phyloP scores from a whole-genome alignment of 2,113 vertebrate genomes.

The Carassius carassius region DNA sequence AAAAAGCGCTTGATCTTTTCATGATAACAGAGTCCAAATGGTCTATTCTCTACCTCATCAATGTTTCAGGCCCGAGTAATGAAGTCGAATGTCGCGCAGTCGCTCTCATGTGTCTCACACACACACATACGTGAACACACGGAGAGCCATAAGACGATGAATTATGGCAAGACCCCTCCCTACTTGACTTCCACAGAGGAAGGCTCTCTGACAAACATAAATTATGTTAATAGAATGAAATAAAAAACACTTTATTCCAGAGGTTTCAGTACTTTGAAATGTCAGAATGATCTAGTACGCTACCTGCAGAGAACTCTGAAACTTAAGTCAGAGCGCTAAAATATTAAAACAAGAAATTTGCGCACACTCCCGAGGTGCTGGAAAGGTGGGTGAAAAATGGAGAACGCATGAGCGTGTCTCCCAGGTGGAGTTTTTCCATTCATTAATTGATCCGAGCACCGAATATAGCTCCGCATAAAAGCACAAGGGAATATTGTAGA shows the following conservation, averaged over 20 bases:
- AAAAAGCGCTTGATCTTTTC: conserved; percentile 7
- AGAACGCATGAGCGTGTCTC: conserved; percentile 64
- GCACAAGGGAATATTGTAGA: conserved; percentile 67
- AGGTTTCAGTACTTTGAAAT: conserved; percentile 77
- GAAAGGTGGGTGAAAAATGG: conserved; percentile 68
- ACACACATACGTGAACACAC: conserved; percentile 26
- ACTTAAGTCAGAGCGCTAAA: conserved; percentile 78
- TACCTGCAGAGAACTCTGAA: conserved; percentile 75
- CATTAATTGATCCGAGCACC: conserved; percentile 72
- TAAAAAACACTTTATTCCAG: conserved; percentile 82
- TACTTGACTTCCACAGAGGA: conserved; percentile 59
- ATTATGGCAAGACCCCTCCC: conserved; percentile 55
- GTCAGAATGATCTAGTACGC: conserved; percentile 77
- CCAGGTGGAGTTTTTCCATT: conserved; percentile 70
- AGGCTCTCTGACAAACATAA: conserved; percentile 74
- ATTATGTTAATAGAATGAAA: conserved; percentile 80
- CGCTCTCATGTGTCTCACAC: conserved; percentile 44
- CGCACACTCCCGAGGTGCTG: conserved; percentile 65
- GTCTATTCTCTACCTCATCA: conserved; percentile 55
- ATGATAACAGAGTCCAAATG: conserved; percentile 38
- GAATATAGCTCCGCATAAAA: conserved; percentile 67
- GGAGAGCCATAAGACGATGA: conserved; percentile 60
- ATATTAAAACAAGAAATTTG: conserved; percentile 79
- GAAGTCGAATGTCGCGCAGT: conserved; percentile 53
- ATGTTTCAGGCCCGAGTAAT: conserved; percentile 55